Conservation (phyloP, 2,888 invertebrate species). For the Mesorhabditis belari region DNA sequence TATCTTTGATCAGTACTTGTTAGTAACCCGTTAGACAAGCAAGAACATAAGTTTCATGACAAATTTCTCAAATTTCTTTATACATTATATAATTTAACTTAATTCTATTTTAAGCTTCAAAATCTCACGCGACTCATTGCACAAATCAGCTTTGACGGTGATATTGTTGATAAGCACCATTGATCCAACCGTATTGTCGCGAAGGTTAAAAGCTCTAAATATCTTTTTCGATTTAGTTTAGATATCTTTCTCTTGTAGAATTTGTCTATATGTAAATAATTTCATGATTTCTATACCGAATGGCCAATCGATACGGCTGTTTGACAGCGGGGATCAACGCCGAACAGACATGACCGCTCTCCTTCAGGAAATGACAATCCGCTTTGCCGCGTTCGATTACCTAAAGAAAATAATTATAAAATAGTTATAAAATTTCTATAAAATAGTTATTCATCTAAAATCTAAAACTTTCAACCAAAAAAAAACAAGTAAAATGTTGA, state of each 20-base stretch:
- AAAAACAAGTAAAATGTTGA: background rate
- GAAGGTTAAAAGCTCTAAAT: conserved; percentile 7
- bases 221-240: too few relatives aligned
- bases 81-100: background rate
- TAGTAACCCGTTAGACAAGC: too few relatives aligned
- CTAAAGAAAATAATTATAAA: conserved; percentile 4
- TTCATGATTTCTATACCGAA: conserved; percentile 42
- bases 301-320: conserved; percentile 47
- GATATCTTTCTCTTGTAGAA: too few relatives aligned
- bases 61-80: background rate
- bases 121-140: conserved; percentile 36
- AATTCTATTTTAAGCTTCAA: too few relatives aligned
- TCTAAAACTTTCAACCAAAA: background rate
- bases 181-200: conserved; percentile 37
- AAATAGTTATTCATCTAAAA: background rate
- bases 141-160: conserved; percentile 40
- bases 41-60: background rate
- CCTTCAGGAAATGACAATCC: conserved; percentile 41
- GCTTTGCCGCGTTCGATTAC: conserved; percentile 33
- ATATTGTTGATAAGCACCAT: conserved; percentile 43
- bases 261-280: conserved; percentile 1
- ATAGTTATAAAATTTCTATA: background rate
- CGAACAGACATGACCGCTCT: conserved; percentile 17
- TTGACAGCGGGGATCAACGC: conserved; percentile 34
- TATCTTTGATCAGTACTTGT: too few relatives aligned